Evolutionary conservation across 2,888 invertebrate genomes (phyloP).

Genomic region (Arge pagana): DNA sequence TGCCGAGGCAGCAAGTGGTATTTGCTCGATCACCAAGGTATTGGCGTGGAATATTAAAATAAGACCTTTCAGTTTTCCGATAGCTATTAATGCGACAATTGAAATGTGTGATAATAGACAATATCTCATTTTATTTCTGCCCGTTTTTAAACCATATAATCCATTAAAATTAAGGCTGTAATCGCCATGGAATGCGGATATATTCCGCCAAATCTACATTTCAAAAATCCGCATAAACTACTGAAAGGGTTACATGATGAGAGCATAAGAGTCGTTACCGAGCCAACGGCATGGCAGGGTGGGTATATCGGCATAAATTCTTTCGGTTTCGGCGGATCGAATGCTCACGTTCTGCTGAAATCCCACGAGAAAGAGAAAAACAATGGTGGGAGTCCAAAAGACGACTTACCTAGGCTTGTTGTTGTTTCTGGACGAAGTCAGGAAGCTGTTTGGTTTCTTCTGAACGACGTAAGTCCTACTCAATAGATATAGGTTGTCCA

Average conservation of each 20-base stretch:
- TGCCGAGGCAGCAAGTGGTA: slow-evolving; percentile 83
- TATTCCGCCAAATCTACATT: slow-evolving; percentile 89
- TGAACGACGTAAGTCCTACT: slow-evolving; percentile 63
- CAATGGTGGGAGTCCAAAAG: slow-evolving; percentile 66
- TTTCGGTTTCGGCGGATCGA: slow-evolving; percentile 93
- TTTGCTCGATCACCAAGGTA: slow-evolving; percentile 83
- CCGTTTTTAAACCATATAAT: slow-evolving; percentile 2
- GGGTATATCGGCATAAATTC: slow-evolving; percentile 82
- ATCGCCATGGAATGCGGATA: slow-evolving; percentile 79
- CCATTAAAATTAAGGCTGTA: slow-evolving; percentile 60
- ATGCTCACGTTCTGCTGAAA: slow-evolving; percentile 73
- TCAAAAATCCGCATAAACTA: slow-evolving; percentile 65
- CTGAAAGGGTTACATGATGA: slow-evolving; percentile 67
- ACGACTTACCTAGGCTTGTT: slow-evolving; percentile 74
- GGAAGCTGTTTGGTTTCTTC: slow-evolving; percentile 69
- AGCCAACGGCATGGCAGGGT: slow-evolving; percentile 70
- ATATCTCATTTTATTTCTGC: neutral
- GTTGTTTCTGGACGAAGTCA: slow-evolving; percentile 80
- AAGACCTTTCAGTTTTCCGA: no score
- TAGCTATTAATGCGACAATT: no score
- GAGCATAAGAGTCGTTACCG: slow-evolving; percentile 73
- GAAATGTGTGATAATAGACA: neutral
- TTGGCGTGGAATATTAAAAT: slow-evolving; percentile 21
- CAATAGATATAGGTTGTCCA: no score
- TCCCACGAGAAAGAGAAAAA: slow-evolving; percentile 66